A percentile compares a stretch with the other conserved stretches of the same genome.
phyloP scores from a whole-genome alignment of 1,140 invertebrate species.

The Drosophila truncata region DNA sequence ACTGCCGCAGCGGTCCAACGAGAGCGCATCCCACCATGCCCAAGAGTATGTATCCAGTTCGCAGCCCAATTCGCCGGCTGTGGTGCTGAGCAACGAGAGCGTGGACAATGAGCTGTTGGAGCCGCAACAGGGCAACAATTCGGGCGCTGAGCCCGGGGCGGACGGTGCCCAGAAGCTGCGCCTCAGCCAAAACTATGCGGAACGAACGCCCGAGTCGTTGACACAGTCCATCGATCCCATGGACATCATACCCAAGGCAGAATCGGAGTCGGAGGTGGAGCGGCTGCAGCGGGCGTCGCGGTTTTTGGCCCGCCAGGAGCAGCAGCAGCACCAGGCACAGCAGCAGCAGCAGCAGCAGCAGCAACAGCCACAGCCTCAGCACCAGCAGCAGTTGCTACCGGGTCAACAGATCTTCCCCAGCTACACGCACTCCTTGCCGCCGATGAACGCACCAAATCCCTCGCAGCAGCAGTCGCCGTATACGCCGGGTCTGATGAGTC shows the following conservation, averaged over 20 bases:
- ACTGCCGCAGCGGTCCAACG: slow-evolving; percentile 72
- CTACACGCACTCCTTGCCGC: slow-evolving; percentile 66
- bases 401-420: slow-evolving; percentile 66
- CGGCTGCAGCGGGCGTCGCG: slow-evolving; percentile 56
- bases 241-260: slow-evolving; percentile 79
- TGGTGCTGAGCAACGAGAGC: slow-evolving; percentile 57
- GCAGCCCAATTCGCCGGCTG: slow-evolving; percentile 62
- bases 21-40: slow-evolving; percentile 62
- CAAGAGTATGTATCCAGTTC: slow-evolving; percentile 66
- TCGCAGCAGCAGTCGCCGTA: slow-evolving; percentile 69
- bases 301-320: slow-evolving; percentile 62
- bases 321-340: slow-evolving; percentile 56
- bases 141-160: slow-evolving; percentile 53
- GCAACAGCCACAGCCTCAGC: slow-evolving; percentile 51
- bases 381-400: slow-evolving; percentile 65
- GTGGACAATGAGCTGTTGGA: slow-evolving; percentile 65
- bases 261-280: slow-evolving; percentile 69
- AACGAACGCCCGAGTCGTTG: slow-evolving; percentile 68
- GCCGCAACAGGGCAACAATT: slow-evolving; percentile 62
- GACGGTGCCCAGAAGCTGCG: slow-evolving; percentile 65
- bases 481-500: slow-evolving; percentile 76
- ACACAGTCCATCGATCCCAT: slow-evolving; percentile 79
- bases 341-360: slow-evolving; percentile 63
- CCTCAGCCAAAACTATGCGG: slow-evolving; percentile 57
- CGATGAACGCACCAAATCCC: slow-evolving; percentile 62